Evolutionary conservation across 2,797 vertebrate species (phyloP), one percentile per base, ranked within the genome.

Genomic region (Cichlasoma orientale): DNA sequence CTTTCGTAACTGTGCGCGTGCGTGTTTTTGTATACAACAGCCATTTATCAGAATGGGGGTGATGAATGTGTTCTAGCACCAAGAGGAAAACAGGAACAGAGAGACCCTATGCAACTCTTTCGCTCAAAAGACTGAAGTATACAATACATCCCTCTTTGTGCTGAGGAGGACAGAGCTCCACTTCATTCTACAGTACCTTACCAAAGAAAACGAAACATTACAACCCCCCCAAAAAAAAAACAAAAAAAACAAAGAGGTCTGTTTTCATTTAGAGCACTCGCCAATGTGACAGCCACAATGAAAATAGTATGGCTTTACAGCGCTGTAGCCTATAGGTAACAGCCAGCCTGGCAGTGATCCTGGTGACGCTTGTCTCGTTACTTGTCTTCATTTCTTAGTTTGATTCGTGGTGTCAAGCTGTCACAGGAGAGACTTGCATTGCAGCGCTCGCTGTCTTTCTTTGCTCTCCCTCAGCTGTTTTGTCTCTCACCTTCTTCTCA

Each of bases 331-430:
- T 77, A 89, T 90, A 93, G 92, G 88, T 94, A 95, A 89, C 74
- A 91, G 76, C 77, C 85, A 84, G 84, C 86, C 78, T 83, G 87
- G 90, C 90, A 91, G 90, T 92, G 90, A 94, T 94, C 90, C 86
- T 78, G 75, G 82, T 58, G 86, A 82, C 82, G 75, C 58, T 91
- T 89, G 90, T 89, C 90, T 93, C 78, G 84, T 93, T 91, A 92
- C 89, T 89, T 90, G 92, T 92, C 92, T 93, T 93, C 78, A 88
- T 90, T 92, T 90, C 85, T 84, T 86, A 82, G 86, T 93, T 93
- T 93, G 94, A 95, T 93, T 95, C 88, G 83, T 71, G 86, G 85
- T 93, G 91, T 95, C 94, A 92, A 92, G 89, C 92, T 92, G 92
- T 95, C 94, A 94, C 77, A 52, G 80, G 77, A 79, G 74, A 88